These are phyloP conservation scores for Xiphophorus couchianus DNA, from an alignment of 2,113 vertebrate genomes.

Conservation along the genomic window DNA sequence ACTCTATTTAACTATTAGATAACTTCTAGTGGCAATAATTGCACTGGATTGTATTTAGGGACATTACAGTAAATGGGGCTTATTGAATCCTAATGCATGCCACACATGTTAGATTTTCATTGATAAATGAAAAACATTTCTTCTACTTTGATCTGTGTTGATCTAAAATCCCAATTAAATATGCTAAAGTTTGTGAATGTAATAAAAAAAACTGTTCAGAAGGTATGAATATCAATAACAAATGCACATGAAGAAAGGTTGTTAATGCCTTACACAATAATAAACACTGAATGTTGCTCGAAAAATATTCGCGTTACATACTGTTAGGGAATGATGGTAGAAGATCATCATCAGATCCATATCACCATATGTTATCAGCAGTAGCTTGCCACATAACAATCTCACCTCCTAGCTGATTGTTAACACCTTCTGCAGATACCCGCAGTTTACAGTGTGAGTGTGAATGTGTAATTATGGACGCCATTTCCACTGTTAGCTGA, in stretches of 20 bases:
- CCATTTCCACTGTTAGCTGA: constrained; percentile 25
- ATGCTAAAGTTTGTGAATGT: no score
- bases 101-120: not conserved
- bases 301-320: not conserved
- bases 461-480: constrained; percentile 39
- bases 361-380: not conserved
- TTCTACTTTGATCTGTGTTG: not conserved
- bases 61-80: not conserved
- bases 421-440: constrained; percentile 20
- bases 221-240: not conserved
- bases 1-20: not conserved
- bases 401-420: constrained; percentile 23
- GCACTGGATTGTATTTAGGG: not conserved
- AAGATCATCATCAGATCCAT: constrained; percentile 10
- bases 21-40: not conserved
- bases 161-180: no score
- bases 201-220: not conserved
- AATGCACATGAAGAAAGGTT: not conserved
- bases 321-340: not conserved
- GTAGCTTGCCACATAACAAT: constrained; percentile 7
- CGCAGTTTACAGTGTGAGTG: constrained; percentile 33
- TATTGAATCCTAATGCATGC: not conserved
- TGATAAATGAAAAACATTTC: not conserved
- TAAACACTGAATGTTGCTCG: not conserved
- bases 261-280: not conserved